Percentiles rank a stretch among this genome's conserved stretches.
Conservation (phyloP, 1,140 invertebrate species). For the Augochlora pura region DNA sequence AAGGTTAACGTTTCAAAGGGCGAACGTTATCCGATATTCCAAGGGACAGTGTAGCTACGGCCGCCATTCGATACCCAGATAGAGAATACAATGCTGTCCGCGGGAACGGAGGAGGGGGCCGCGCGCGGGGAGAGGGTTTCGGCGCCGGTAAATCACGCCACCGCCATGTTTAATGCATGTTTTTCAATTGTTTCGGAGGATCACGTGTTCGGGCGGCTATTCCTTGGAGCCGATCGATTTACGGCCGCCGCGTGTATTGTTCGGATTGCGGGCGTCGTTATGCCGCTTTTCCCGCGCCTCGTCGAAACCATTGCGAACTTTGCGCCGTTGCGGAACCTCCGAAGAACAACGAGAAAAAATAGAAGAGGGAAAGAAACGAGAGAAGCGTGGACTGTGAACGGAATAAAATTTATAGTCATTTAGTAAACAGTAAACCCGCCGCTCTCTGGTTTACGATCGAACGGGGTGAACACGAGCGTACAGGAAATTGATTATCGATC, state of each 20-base stretch:
- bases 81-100: conserved; percentile 1
- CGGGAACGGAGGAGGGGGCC: not conserved
- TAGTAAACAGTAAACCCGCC: not conserved
- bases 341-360: not conserved
- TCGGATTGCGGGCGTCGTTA: conserved; percentile 26
- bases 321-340: not conserved
- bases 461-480: not conserved
- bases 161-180: conserved; percentile 63
- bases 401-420: not conserved
- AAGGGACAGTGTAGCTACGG: not conserved
- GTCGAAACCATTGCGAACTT: not conserved
- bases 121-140: not conserved
- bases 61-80: conserved; percentile 1
- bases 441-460: not conserved
- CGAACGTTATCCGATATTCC: not conserved
- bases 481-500: conserved; percentile 15
- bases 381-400: too few species aligned
- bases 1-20: conserved; percentile 6
- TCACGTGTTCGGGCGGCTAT: conserved; percentile 36
- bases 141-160: conserved; percentile 52
- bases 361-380: not conserved
- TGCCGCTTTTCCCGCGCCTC: not conserved
- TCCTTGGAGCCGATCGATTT: conserved; percentile 41
- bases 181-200: conserved; percentile 61
- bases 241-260: conserved; percentile 25